Conservation (phyloP, 1,140 invertebrate genomes). For the Dysdera silvatica region DNA sequence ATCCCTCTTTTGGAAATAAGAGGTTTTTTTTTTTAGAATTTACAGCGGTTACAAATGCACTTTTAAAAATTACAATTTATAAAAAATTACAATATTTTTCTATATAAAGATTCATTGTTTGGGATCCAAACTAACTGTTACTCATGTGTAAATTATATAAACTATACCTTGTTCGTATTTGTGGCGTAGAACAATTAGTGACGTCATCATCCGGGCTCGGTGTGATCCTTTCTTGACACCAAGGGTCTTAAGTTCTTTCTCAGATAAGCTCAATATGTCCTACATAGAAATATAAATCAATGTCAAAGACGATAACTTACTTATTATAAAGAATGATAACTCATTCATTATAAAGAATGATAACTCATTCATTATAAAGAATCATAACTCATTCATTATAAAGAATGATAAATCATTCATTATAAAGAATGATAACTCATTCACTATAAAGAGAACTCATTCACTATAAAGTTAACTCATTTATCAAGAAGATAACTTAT, state of each 20-base stretch:
- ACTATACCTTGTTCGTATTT: constrained; percentile 51
- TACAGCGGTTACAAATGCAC: too few relatives aligned
- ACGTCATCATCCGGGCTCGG: constrained; percentile 55
- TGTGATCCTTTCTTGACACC: constrained; percentile 57
- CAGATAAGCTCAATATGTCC: constrained; percentile 53
- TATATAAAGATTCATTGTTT: too few relatives aligned
- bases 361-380: not conserved
- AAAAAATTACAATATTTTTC: too few relatives aligned
- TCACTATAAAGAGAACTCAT: too few relatives aligned
- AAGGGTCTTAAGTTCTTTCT: constrained; percentile 53
- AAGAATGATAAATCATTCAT: not conserved
- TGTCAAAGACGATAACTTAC: not conserved
- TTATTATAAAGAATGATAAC: not conserved
- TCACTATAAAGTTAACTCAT: too few relatives aligned
- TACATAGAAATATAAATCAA: constrained; percentile 32
- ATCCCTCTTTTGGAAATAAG: too few relatives aligned
- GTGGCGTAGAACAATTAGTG: constrained; percentile 52
- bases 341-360: not conserved
- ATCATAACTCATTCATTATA: not conserved
- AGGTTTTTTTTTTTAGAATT: too few relatives aligned
- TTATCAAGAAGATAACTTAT: too few relatives aligned
- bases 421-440: not conserved
- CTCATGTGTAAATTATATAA: too few relatives aligned
- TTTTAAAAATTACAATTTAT: too few relatives aligned
- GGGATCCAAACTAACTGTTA: too few relatives aligned